These are phyloP conservation scores for Agriopis marginaria DNA, from an alignment of 2,888 invertebrate species.

Conservation along the genomic window DNA sequence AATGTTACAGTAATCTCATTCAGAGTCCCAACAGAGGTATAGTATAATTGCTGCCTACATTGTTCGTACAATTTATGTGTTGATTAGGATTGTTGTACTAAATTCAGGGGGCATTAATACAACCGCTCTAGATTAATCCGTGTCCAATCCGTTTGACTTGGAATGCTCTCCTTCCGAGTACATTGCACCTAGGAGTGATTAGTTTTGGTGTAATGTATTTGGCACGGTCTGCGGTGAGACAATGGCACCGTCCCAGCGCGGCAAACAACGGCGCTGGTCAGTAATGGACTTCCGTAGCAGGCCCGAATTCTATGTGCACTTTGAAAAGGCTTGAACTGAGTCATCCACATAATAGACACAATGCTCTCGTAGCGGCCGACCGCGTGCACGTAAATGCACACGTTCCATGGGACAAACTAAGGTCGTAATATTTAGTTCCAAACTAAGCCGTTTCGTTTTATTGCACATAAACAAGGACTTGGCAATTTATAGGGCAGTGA, in stretches of 20 bases:
- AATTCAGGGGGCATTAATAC: conserved; percentile 28
- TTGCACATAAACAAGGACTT: conserved; percentile 37
- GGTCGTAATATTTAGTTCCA: conserved; percentile 47
- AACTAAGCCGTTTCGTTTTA: conserved; percentile 48
- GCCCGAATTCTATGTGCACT: conserved; percentile 39
- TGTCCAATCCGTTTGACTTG: conserved; percentile 38
- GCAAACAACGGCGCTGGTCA: conserved; percentile 49
- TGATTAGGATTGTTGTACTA: conserved; percentile 27
- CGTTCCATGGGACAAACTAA: conserved; percentile 46
- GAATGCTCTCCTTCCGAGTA: conserved; percentile 32
- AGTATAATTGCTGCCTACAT: conserved; percentile 40
- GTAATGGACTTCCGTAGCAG: conserved; percentile 57
- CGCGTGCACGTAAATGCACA: conserved; percentile 53
- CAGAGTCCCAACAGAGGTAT: conserved; percentile 39
- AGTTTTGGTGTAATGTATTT: conserved; percentile 45
- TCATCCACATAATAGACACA: conserved; percentile 47
- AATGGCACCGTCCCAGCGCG: conserved; percentile 50
- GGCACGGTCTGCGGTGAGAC: conserved; percentile 51
- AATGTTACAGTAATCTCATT: conserved; percentile 65
- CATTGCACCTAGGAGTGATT: conserved; percentile 39
- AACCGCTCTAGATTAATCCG: conserved; percentile 34
- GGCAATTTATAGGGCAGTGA: conserved; percentile 18
- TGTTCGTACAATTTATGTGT: conserved; percentile 25
- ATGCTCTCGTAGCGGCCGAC: conserved; percentile 42
- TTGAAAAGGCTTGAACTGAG: conserved; percentile 59